Percentiles rank a stretch among this genome's conserved stretches.
Conservation (phyloP, 1,140 invertebrate species). For the Diachasma alloeum region DNA sequence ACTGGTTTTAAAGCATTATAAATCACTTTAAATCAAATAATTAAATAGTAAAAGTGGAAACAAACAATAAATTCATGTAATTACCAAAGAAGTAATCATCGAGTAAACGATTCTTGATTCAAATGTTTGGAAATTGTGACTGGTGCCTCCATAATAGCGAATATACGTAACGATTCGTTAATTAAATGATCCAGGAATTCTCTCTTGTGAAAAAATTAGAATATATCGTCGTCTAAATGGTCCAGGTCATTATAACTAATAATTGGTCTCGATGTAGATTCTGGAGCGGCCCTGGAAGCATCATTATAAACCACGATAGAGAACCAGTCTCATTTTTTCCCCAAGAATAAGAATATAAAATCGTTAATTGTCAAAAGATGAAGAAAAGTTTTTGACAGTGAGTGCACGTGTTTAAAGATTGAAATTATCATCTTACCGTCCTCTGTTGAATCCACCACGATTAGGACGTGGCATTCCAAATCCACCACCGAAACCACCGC, state of each 20-base stretch:
- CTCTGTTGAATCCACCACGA: conserved; percentile 64
- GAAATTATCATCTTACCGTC: conserved; percentile 53
- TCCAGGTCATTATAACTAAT: conserved; percentile 87
- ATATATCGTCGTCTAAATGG: conserved; percentile 78
- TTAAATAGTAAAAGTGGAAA: too few relatives aligned
- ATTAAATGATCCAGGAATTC: not conserved
- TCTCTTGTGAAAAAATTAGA: conserved; percentile 60
- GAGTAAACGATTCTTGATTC: too few relatives aligned
- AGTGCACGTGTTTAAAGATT: conserved; percentile 17
- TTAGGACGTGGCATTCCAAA: conserved; percentile 57
- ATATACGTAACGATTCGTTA: not conserved
- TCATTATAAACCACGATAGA: conserved; percentile 38
- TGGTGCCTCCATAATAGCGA: too few relatives aligned
- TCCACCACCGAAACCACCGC: conserved; percentile 57
- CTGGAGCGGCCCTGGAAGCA: conserved; percentile 69
- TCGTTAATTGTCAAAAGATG: not conserved
- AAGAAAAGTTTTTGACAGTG: conserved; percentile 27
- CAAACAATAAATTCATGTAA: too few relatives aligned
- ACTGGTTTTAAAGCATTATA: too few relatives aligned
- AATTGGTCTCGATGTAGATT: conserved; percentile 73
- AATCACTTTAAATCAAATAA: too few relatives aligned
- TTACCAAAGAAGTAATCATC: too few relatives aligned
- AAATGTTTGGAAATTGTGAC: too few relatives aligned
- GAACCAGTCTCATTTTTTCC: not conserved
- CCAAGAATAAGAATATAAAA: not conserved